These are phyloP conservation scores for Fragum fragum DNA, from an alignment of 2,888 invertebrate species.

Conservation along the genomic window DNA sequence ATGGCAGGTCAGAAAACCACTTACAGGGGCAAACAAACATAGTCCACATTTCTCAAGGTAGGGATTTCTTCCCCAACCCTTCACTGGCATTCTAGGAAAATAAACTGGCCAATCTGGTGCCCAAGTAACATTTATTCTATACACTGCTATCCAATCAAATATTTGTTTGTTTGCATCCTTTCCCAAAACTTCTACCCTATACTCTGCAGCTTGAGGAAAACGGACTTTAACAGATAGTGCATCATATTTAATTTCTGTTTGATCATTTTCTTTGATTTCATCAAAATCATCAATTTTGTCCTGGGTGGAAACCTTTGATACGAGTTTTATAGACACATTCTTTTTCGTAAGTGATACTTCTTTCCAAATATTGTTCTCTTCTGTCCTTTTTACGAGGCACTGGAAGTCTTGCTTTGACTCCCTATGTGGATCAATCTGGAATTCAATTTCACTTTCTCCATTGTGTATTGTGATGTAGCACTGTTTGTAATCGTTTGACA, in stretches of 20 bases:
- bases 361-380: conserved; percentile 30
- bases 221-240: conserved; percentile 56
- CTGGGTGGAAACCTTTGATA: neutral
- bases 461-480: conserved; percentile 67
- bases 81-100: conserved; percentile 75
- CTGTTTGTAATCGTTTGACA: conserved; percentile 64
- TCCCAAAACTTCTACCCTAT: conserved; percentile 80
- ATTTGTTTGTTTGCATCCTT: conserved; percentile 46
- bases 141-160: conserved; percentile 76
- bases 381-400: conserved; percentile 71
- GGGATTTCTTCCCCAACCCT: conserved; percentile 82
- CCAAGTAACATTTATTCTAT: conserved; percentile 68
- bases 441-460: conserved; percentile 75
- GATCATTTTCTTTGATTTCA: neutral
- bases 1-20: conserved; percentile 43
- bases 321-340: neutral
- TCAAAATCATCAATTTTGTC: conserved; percentile 46
- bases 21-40: conserved; percentile 36
- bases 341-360: neutral
- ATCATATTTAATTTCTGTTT: neutral
- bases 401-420: conserved; percentile 69
- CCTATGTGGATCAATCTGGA: conserved; percentile 68
- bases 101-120: conserved; percentile 66
- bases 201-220: conserved; percentile 74
- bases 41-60: conserved; percentile 59